Conservation (phyloP, 2,888 invertebrate genomes). For the Meta bourneti region DNA sequence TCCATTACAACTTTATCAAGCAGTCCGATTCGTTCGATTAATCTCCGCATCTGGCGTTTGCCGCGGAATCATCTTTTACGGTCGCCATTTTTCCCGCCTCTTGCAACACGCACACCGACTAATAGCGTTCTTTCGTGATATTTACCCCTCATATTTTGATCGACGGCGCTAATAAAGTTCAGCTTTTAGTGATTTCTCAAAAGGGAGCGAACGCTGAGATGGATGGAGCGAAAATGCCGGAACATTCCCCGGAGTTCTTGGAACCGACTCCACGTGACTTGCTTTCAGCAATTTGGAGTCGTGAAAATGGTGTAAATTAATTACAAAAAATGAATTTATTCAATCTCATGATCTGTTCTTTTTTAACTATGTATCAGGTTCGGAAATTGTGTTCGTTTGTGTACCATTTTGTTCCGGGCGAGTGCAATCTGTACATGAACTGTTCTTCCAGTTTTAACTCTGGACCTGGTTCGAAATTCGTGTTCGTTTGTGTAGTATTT, state of each 20-base stretch:
- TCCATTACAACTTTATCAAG: conserved; percentile 75
- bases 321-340: no score
- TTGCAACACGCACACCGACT: conserved; percentile 51
- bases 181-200: conserved; percentile 56
- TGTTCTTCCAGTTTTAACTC: no score
- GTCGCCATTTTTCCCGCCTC: conserved; percentile 45
- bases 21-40: conserved; percentile 64
- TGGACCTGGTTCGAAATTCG: no score
- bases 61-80: conserved; percentile 68
- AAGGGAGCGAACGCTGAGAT: background rate
- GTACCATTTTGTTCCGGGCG: no score
- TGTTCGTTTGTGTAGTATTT: no score
- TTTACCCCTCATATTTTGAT: conserved; percentile 57
- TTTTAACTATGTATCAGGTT: no score
- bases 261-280: background rate
- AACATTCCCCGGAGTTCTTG: background rate
- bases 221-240: conserved; percentile 22
- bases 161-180: conserved; percentile 65
- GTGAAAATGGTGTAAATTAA: no score
- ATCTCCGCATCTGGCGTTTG: conserved; percentile 70
- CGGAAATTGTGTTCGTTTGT: no score
- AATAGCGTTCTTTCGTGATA: conserved; percentile 74
- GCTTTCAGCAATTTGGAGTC: no score
- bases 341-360: no score
- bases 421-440: no score